These are phyloP conservation scores for Neolamprologus longior DNA, from an alignment of 2,113 vertebrate species.

Conservation along the genomic window DNA sequence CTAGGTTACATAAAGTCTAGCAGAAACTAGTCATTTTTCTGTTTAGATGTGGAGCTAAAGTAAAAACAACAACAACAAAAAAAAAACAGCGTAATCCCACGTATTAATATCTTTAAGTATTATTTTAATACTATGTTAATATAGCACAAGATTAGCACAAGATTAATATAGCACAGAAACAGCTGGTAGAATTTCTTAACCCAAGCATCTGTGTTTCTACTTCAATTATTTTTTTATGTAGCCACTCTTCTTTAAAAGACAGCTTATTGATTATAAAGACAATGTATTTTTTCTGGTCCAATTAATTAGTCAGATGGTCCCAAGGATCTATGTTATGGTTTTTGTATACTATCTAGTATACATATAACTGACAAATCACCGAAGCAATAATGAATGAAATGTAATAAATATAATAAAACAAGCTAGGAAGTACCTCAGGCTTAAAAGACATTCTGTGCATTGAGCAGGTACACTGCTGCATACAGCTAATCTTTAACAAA, in stretches of 20 bases:
- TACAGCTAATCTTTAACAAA: constrained; percentile 6
- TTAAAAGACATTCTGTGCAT: constrained; percentile 24
- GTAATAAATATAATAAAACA: constrained; percentile 20
- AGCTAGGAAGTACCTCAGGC: neutral
- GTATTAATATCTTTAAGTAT: neutral
- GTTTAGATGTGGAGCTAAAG: neutral
- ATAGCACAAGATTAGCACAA: neutral
- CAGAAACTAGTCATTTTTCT: neutral
- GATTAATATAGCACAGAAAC: neutral
- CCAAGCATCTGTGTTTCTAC: neutral
- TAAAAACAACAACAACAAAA: neutral
- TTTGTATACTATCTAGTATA: neutral
- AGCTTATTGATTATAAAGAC: neutral
- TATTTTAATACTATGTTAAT: neutral
- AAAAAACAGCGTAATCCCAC: neutral
- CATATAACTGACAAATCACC: neutral
- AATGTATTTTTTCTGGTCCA: neutral
- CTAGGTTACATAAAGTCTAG: neutral
- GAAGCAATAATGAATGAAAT: neutral
- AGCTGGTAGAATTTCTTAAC: neutral
- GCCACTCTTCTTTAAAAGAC: neutral
- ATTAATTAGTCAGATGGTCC: neutral
- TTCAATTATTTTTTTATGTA: neutral
- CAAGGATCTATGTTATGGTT: neutral
- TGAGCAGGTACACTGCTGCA: neutral